phyloP scores from a whole-genome alignment of 2,797 vertebrate species.

The Silurus aristotelis region DNA sequence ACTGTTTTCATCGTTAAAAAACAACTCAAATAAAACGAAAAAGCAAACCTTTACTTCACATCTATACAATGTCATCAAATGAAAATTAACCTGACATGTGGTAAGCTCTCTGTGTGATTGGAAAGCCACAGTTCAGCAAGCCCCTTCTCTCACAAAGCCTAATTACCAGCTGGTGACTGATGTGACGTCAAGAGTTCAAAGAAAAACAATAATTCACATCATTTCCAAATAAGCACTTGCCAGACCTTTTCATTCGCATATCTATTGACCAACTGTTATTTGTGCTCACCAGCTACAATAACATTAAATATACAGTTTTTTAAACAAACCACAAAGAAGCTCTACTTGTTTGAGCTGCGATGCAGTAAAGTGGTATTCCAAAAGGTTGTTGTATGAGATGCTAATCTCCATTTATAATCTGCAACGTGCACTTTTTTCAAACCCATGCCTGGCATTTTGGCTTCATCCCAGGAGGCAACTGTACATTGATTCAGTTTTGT shows the following conservation, averaged over 20 bases:
- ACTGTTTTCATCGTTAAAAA: background rate
- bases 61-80: background rate
- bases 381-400: conserved; percentile 8
- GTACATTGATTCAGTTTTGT: conserved; percentile 53
- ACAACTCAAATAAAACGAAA: background rate
- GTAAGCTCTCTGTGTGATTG: background rate
- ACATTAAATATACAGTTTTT: conserved; percentile 7
- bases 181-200: conserved; percentile 6
- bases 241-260: conserved; percentile 11
- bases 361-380: background rate
- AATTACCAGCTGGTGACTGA: conserved; percentile 35
- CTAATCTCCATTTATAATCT: background rate
- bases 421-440: conserved; percentile 6
- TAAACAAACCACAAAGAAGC: background rate
- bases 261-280: conserved; percentile 1
- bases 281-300: background rate
- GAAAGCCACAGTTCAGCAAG: conserved; percentile 2
- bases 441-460: conserved; percentile 21
- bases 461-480: conserved; percentile 35
- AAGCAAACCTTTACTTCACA: background rate
- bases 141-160: background rate
- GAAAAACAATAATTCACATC: conserved; percentile 16
- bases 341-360: background rate
- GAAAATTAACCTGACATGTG: background rate
- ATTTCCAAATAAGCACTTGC: conserved; percentile 29